These are phyloP conservation scores for Chaetoderma sp. DNA, from an alignment of 2,888 invertebrate genomes.

Conservation along the genomic window DNA sequence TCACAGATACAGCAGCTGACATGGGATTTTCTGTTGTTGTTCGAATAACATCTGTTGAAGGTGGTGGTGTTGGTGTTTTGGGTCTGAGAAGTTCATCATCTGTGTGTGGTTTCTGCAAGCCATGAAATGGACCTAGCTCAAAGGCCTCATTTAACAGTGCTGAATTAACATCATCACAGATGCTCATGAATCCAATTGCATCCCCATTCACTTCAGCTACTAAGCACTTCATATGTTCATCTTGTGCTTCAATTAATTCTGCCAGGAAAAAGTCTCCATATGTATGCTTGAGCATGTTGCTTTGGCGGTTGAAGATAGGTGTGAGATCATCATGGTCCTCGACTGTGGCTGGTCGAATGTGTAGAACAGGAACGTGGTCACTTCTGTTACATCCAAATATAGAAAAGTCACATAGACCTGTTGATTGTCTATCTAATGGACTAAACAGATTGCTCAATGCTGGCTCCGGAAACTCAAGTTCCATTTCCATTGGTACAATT, in stretches of 20 bases:
- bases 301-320: slow-evolving; percentile 69
- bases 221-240: slow-evolving; percentile 68
- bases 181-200: slow-evolving; percentile 69
- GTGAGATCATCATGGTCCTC: slow-evolving; percentile 70
- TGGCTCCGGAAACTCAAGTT: no score
- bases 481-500: slow-evolving; percentile 58
- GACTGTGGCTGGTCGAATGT: slow-evolving; percentile 66
- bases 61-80: slow-evolving; percentile 43
- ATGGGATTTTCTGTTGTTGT: no score
- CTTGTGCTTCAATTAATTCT: slow-evolving; percentile 69
- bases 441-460: slow-evolving; percentile 7
- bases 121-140: slow-evolving; percentile 67
- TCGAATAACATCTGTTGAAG: no score
- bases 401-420: slow-evolving; percentile 34
- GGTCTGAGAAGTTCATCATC: slow-evolving; percentile 52
- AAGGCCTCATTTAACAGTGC: slow-evolving; percentile 67
- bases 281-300: slow-evolving; percentile 63
- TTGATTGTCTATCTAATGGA: slow-evolving; percentile 14
- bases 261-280: slow-evolving; percentile 70
- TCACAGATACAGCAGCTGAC: no score
- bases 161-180: slow-evolving; percentile 65
- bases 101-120: slow-evolving; percentile 61
- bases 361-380: slow-evolving; percentile 65
- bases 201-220: slow-evolving; percentile 69
- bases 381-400: slow-evolving; percentile 64